Evolutionary conservation across 2,797 vertebrate species (phyloP), one percentile per base, ranked within the genome.

Genomic region (Arctocebus calabarensis): DNA sequence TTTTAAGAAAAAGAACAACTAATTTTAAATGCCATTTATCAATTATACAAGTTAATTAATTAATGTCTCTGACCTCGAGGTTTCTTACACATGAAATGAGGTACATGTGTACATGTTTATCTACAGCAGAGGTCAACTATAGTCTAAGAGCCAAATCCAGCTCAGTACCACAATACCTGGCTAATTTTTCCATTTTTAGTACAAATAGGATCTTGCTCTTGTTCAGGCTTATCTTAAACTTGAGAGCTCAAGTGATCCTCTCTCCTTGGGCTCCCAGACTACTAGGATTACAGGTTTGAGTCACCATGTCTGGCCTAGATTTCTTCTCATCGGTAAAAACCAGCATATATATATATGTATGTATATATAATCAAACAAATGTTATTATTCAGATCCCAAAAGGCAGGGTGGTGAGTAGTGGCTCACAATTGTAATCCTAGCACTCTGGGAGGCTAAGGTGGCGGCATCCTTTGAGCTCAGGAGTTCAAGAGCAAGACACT

Each of bases 41-140:
- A 88, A 45, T 88, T 83, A 94, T 68, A 45, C n/a, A 86, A 84
- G 20, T 87, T 83, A 84, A 13, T 90, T 86, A 96, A 7, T 87
- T 70, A 52, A n/a, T 52, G 4, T 79, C 64, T 68, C 68, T 55
- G 37, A 94, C 29, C 34, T 77, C 22, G 10, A 13, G 19, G 27
- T 55, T 19, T 87, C 84, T 85, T 74, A 55, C 59, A n/a, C 29
- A 85, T 25, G n/a, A 45, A 79, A 93, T 70, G 19, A 75, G 4
- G 17, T 45, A 92, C 43, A n/a, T n/a, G n/a, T n/a, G n/a, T n/a
- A n/a, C n/a, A n/a, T n/a, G 79, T 87, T 3, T 90, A 64, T 43
- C 66, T 57, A 68, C 6, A 90, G 62, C 5, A 68, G 23, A n/a
- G 7, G 7, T 64, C 48, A 91, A 40, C 29, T 68, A 37, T 8